A percentile compares a stretch with the other conserved stretches of the same genome.
These are phyloP conservation scores for Hetaerina titia DNA, from an alignment of 2,888 invertebrate species.

Conservation along the genomic window DNA sequence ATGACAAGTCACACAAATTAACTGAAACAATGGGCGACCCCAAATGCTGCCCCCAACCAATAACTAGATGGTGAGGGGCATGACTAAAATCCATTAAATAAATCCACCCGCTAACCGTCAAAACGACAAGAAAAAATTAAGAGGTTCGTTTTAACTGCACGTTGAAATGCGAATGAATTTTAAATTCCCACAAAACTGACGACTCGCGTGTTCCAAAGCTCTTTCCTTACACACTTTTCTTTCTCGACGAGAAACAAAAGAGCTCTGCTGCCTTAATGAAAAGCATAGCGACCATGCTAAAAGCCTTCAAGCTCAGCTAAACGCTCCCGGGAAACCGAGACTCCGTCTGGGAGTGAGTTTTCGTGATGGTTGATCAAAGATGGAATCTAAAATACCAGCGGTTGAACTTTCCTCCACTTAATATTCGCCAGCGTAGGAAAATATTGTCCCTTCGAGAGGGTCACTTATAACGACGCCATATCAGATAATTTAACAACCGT, in stretches of 20 bases:
- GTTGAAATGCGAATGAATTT: conserved; percentile 13
- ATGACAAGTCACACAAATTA: not conserved
- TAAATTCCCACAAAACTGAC: not conserved
- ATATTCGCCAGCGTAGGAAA: not conserved
- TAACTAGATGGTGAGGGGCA: not conserved
- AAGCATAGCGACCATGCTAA: not conserved
- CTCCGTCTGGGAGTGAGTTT: not conserved
- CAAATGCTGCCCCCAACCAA: not conserved
- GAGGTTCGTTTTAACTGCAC: not conserved
- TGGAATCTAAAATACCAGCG: not conserved
- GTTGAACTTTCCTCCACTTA: not conserved
- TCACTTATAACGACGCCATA: not conserved
- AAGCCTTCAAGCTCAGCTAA: not conserved
- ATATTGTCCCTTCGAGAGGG: not conserved
- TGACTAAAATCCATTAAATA: not conserved
- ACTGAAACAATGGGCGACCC: not conserved
- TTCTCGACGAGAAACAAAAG: not conserved
- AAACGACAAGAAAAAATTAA: not conserved
- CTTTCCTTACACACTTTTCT: not conserved
- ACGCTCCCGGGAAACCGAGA: not conserved
- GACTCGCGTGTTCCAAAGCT: not conserved
- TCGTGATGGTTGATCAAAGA: not conserved
- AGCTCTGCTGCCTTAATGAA: not conserved
- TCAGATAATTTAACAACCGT: not conserved
- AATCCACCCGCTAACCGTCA: not conserved